These are phyloP conservation scores for Drosophila arizonae DNA, from an alignment of 1,140 invertebrate genomes.

Conservation along the genomic window DNA sequence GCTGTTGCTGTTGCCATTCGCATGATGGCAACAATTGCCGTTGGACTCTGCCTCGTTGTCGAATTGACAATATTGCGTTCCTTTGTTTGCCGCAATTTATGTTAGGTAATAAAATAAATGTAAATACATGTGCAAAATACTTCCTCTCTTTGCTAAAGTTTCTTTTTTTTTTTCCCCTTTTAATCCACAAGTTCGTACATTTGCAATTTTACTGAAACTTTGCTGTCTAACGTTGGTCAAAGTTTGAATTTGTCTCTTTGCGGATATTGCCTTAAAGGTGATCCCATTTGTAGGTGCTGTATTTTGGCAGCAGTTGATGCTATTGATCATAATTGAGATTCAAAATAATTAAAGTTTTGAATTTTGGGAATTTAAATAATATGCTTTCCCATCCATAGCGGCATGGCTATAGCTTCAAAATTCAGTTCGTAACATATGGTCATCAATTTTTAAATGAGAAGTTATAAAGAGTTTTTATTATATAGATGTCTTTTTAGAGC, in stretches of 20 bases:
- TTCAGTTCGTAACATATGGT: no score
- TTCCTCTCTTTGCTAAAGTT: not conserved
- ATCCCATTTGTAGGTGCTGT: no score
- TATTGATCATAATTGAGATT: no score
- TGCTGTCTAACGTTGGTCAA: not conserved
- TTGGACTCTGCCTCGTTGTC: constrained; percentile 47
- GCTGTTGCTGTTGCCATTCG: constrained; percentile 19
- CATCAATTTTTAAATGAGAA: no score
- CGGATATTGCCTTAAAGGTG: not conserved
- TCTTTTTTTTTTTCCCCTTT: not conserved
- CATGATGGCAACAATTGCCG: constrained; percentile 61
- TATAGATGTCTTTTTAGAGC: no score
- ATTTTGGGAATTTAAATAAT: no score
- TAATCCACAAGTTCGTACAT: not conserved
- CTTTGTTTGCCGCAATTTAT: constrained; percentile 68
- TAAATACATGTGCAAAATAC: constrained; percentile 34
- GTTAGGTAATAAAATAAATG: constrained; percentile 71
- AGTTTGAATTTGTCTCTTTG: no score
- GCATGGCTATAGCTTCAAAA: no score
- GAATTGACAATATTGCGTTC: constrained; percentile 60
- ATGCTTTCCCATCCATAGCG: no score
- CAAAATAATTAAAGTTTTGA: no score
- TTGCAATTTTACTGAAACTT: not conserved
- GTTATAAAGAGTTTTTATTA: no score
- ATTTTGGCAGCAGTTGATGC: no score